Percentiles rank a stretch among this genome's conserved stretches.
Conservation (phyloP, 2,888 invertebrate species). For the Synergus umbraculus region DNA sequence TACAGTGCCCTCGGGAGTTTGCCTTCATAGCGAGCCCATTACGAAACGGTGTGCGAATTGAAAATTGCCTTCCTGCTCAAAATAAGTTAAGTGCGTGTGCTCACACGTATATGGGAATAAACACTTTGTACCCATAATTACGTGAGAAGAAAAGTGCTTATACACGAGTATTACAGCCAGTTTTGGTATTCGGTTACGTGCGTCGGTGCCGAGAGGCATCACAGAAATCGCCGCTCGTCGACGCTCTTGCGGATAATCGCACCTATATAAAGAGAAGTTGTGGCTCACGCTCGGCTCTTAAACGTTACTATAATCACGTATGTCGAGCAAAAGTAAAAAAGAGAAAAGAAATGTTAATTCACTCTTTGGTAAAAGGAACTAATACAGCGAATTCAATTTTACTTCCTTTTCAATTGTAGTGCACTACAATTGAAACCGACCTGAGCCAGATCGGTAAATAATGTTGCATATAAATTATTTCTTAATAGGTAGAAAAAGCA, state of each 20-base stretch:
- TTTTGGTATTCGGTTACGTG: conserved; percentile 1
- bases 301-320: background rate
- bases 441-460: no score
- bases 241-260: conserved; percentile 5
- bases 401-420: background rate
- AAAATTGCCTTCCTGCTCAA: conserved; percentile 12
- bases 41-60: conserved; percentile 12
- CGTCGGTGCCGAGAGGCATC: conserved; percentile 3
- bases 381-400: background rate
- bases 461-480: no score
- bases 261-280: conserved; percentile 14
- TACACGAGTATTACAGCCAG: conserved; percentile 2
- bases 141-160: conserved; percentile 34
- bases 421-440: no score
- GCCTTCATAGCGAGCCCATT: background rate
- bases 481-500: no score
- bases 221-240: conserved; percentile 9
- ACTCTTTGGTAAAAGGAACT: background rate
- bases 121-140: conserved; percentile 53
- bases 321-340: background rate
- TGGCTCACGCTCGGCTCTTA: conserved; percentile 3
- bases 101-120: conserved; percentile 47
- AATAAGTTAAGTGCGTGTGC: conserved; percentile 2
- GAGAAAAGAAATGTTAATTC: background rate
- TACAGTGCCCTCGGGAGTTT: background rate